Base-by-base conservation (phyloP, 23 tunicate species). In the Halocynthia aurantium region DNA sequence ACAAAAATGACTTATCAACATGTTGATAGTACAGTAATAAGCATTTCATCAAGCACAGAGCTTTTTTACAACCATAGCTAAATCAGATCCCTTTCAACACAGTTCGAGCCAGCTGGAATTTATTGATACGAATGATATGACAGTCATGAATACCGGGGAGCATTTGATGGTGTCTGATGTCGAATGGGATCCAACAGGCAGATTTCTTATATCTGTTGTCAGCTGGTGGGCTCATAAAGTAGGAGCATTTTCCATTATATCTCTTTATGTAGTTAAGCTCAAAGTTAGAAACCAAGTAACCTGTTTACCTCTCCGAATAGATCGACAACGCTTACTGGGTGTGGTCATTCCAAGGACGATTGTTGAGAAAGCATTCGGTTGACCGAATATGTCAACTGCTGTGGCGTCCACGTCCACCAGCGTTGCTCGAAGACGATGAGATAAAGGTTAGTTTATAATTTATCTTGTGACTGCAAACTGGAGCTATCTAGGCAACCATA, bases 101-200 rank as follows among this genome's bases (percentile, higher is more conserved):
- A 68, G 77, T 68, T 53, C 92, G 8, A 77, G 92, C 40, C 85
- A 82, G 72, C 80, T 92, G 81, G 88, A 86, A 69, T 92, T 92
- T 71, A 84, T 92, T 55, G 98, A 92, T 72, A 81, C 98, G 6
- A 58, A 76, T 22, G 98, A 92, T 79, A 86, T 92, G 98, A 86
- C 85, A 5, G 82, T 86, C 62, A 86, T 92, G 98, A 84, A 92
- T 83, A 82, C 91, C 7, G 87, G 93, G 51, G 99, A 96, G 70
- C 99, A 96, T 76, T 72, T 80, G 77, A 83, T 83, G 88, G 99
- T 84, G 67, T 83, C 94, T 31, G 96, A 89, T 55, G 88, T 96
- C 0, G 99, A 96, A 65, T 96, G 99, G 99, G 96, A 89, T 61
- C 99, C 99, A 10, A 96, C 99, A 49, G 99, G 99, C 8, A 80